phyloP scores from a whole-genome alignment of 2,113 vertebrate genomes.

The Trematocara marginatum region DNA sequence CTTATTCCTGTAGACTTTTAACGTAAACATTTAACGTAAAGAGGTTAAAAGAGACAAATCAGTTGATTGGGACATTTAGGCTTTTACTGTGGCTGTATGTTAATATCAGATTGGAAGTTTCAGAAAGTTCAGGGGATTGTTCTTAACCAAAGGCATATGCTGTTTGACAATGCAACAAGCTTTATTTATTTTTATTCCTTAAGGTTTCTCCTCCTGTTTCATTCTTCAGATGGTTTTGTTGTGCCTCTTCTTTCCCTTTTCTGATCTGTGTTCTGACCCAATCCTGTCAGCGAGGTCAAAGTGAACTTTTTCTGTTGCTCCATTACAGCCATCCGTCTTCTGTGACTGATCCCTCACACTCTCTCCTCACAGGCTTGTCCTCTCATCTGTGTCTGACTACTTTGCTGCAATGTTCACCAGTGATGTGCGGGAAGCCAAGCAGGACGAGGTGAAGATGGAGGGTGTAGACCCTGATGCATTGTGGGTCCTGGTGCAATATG shows the following conservation, averaged over 20 bases:
- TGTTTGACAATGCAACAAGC: background rate
- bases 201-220: background rate
- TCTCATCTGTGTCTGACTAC: constrained; percentile 97
- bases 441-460: constrained; percentile 98
- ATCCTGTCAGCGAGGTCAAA: constrained; percentile 11
- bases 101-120: background rate
- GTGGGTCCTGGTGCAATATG: constrained; percentile 95
- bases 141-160: background rate
- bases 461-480: constrained; percentile 94
- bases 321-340: constrained; percentile 14
- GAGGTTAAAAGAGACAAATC: background rate
- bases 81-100: background rate
- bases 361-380: constrained; percentile 80
- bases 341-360: constrained; percentile 22
- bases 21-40: background rate
- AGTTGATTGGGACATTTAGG: background rate
- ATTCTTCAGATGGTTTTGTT: background rate
- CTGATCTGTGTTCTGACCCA: background rate
- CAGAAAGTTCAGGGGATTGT: background rate
- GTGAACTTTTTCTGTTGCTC: background rate
- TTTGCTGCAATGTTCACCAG: constrained; percentile 99
- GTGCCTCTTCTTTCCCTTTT: background rate
- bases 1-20: background rate
- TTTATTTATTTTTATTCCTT: background rate
- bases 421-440: constrained; percentile 93